Conservation (phyloP, 2,113 vertebrate species). For the Desmodus rotundus region DNA sequence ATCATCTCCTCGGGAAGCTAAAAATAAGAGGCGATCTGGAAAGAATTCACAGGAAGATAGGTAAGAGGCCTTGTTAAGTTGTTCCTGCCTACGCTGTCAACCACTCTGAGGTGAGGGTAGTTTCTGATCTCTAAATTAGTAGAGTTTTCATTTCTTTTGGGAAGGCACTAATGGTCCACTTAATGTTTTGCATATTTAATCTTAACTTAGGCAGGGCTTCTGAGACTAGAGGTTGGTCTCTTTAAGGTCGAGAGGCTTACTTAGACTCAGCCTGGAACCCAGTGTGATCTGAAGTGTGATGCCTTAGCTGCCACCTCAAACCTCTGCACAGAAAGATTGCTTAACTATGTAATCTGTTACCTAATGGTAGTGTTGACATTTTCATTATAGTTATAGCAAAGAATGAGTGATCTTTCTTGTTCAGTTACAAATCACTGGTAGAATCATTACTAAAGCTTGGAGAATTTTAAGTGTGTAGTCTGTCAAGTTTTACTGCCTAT, state of each 20-base stretch:
- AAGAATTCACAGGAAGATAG: constrained; percentile 99
- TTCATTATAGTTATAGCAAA: not conserved
- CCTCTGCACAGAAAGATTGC: not conserved
- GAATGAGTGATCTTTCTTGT: not conserved
- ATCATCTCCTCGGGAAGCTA: constrained; percentile 92
- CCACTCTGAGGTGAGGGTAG: not conserved
- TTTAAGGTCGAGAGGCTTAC: not conserved
- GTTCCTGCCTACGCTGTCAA: not conserved
- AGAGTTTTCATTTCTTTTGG: not conserved
- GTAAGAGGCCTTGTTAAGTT: constrained; percentile 73
- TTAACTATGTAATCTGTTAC: not conserved
- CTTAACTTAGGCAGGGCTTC: not conserved
- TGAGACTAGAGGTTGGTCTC: not conserved
- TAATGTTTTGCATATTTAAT: not conserved
- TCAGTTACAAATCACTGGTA: not conserved
- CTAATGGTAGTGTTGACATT: not conserved
- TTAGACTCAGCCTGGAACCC: not conserved
- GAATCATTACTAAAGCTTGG: not conserved
- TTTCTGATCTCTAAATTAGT: not conserved
- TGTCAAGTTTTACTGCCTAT: not conserved
- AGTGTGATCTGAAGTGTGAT: not conserved
- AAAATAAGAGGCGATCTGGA: constrained; percentile 92
- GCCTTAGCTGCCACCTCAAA: not conserved
- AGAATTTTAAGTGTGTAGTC: not conserved
- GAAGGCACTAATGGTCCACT: not conserved